These are phyloP conservation scores for Calcarius lapponicus DNA, from an alignment of 2,797 vertebrate genomes.

Conservation along the genomic window DNA sequence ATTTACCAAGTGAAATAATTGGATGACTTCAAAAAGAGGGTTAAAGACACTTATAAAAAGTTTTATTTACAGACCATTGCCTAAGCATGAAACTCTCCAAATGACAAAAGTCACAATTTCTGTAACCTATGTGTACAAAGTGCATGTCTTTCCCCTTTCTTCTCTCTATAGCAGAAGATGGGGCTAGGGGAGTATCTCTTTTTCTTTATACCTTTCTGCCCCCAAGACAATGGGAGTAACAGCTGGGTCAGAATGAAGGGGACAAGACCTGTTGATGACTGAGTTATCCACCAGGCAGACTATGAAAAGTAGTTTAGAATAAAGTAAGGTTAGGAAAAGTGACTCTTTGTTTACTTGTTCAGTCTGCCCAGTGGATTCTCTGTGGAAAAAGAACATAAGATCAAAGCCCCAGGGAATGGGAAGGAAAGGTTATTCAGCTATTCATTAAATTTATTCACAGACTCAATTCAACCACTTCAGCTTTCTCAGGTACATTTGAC, in stretches of 20 bases:
- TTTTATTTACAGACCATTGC: conserved; percentile 68
- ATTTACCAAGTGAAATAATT: conserved; percentile 11
- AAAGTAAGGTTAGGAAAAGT: neutral
- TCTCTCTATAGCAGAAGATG: conserved; percentile 21
- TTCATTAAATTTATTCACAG: neutral
- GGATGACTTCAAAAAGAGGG: conserved; percentile 19
- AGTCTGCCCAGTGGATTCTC: neutral
- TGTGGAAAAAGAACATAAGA: neutral
- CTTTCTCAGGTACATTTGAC: neutral
- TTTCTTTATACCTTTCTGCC: neutral
- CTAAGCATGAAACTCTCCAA: conserved; percentile 60
- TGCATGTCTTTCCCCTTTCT: conserved; percentile 55
- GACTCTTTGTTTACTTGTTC: neutral
- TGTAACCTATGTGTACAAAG: conserved; percentile 59
- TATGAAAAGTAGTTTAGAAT: neutral
- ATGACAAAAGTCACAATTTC: conserved; percentile 43
- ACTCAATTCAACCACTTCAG: neutral
- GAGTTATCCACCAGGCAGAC: neutral
- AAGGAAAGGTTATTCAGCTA: conserved; percentile 26
- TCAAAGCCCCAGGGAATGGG: neutral
- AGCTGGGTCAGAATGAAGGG: neutral
- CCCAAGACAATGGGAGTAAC: neutral
- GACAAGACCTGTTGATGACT: neutral
- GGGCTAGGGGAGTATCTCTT: neutral
- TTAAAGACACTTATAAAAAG: conserved; percentile 73